Percentiles rank a stretch among this genome's conserved stretches.
phyloP scores from a whole-genome alignment of 2,888 invertebrate genomes.

The Pseudococcus viburni region DNA sequence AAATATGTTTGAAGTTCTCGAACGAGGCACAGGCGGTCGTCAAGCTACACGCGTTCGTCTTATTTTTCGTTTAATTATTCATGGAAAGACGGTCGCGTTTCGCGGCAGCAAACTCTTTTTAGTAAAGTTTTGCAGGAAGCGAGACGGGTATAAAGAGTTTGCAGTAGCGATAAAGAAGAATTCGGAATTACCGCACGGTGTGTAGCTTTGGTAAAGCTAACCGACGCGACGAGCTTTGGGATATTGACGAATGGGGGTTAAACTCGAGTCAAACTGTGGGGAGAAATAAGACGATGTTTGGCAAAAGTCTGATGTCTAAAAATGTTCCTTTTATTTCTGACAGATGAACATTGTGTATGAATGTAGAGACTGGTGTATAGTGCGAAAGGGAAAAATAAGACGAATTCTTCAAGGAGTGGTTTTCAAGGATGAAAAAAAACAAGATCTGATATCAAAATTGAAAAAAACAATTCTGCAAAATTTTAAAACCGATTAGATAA shows the following conservation, averaged over 20 bases:
- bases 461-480: no score
- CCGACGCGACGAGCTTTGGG: neutral
- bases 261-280: neutral
- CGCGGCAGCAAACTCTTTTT: neutral
- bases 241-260: slow-evolving; percentile 27
- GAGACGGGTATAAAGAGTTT: neutral
- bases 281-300: neutral
- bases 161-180: neutral
- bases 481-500: no score
- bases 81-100: slow-evolving; percentile 15
- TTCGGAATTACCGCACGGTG: neutral
- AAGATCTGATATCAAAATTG: no score
- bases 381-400: no score
- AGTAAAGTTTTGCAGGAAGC: neutral
- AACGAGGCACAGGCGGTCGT: neutral
- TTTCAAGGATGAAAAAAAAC: no score
- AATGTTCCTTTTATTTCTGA: neutral
- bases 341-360: neutral
- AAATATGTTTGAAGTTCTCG: slow-evolving; percentile 28
- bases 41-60: neutral
- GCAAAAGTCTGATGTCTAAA: neutral
- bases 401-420: no score
- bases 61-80: slow-evolving; percentile 47
- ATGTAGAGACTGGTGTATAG: no score
- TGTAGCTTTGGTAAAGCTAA: neutral